A percentile compares a stretch with the other conserved stretches of the same genome.
phyloP scores from a whole-genome alignment of 2,113 vertebrate genomes.

The Peucedramus taeniatus region DNA sequence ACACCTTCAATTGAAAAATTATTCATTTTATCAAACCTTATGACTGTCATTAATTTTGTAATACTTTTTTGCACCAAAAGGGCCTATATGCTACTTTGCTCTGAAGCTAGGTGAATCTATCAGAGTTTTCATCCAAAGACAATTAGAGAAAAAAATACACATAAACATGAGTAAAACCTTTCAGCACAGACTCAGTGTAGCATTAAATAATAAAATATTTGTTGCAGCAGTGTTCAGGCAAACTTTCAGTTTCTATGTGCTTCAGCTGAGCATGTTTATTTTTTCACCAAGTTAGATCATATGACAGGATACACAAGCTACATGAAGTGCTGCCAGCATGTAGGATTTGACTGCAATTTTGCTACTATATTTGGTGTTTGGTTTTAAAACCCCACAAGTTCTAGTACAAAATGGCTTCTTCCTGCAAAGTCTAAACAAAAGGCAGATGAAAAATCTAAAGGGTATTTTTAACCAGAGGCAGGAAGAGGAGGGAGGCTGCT shows the following conservation, averaged over 20 bases:
- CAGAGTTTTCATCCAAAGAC: background rate
- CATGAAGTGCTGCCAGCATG: slow-evolving; percentile 10
- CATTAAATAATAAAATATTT: background rate
- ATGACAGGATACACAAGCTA: slow-evolving; percentile 43
- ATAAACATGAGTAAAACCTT: background rate
- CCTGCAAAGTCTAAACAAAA: background rate
- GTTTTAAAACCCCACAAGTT: background rate
- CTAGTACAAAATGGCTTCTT: slow-evolving; percentile 41
- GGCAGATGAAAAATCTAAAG: background rate
- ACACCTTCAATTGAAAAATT: background rate
- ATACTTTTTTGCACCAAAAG: background rate
- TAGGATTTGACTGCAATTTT: background rate
- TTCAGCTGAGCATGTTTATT: slow-evolving; percentile 15
- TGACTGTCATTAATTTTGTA: background rate
- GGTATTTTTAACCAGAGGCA: background rate
- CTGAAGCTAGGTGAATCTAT: background rate
- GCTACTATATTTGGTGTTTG: background rate
- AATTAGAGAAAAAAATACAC: background rate
- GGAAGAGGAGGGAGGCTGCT: background rate
- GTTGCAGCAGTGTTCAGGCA: background rate
- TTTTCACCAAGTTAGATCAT: slow-evolving; percentile 13
- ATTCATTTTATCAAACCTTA: background rate
- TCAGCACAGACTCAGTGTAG: background rate
- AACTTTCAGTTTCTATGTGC: slow-evolving; percentile 33
- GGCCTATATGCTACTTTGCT: background rate